Evolutionary conservation across 64 coral and sea anemone genomes (phyloP), one percentile per base, ranked within the genome.

Genomic region (Dendrophyllia cribrosa): DNA sequence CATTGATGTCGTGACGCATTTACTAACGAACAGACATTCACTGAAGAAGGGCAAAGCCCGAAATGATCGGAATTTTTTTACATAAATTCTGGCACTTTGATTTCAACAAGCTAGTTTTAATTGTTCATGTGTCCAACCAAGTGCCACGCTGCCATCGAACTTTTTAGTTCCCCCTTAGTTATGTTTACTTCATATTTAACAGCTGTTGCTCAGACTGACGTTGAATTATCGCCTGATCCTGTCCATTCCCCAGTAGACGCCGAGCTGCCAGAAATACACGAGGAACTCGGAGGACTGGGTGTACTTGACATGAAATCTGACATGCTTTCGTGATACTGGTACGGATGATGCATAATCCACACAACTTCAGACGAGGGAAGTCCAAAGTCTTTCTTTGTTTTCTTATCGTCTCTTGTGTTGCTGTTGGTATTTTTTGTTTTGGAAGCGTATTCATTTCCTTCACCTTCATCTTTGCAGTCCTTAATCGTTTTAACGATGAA

Each of bases 401-500:
- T 52, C n/a, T 96, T 68, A 43, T 67, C 68, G 19, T 22, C 15
- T 78, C 53, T 89, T 19, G 14, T 51, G 12, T 47, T 43, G 3
- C 13, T 15, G 5, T 26, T 20, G 19, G 17, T 73, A 14, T 66
- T 62, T 64, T 64, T 53, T 21, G 22, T 16, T n/a, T 64, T 93
- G 34, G 55, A 43, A 19, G 26, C 7, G 45, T 8, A 4, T 23
- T 77, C 79, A 46, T 20, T 76, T 83, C 51, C 51, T 20, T 67
- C 16, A 15, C 10, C 45, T 1, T 50, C 62, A 20, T 51, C 58
- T 21, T 72, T 72, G 58, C 47, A 65, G 17, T 94, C 80, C 74
- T 72, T 74, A 22, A 94, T 43, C 5, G 90, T 71, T 59, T 97
- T 91, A 23, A 97, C 92, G 78, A 97, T 94, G 51, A 97, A 97